Conservation (phyloP, 2,888 invertebrate species). For the Eristalinus aeneus region DNA sequence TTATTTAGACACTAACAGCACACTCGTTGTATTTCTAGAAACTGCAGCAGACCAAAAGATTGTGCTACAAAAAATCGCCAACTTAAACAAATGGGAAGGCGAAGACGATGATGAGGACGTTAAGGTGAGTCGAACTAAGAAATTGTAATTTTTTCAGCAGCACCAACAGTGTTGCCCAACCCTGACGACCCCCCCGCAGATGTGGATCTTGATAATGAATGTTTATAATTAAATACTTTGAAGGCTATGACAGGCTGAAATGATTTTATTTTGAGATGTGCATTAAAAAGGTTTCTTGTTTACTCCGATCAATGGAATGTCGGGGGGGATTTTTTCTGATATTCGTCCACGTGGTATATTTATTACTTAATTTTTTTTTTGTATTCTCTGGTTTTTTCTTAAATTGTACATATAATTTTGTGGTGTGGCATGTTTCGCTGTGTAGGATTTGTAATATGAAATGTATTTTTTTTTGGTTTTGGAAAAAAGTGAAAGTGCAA, state of each 20-base stretch:
- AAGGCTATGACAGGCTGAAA: constrained; percentile 24
- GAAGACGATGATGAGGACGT: constrained; percentile 94
- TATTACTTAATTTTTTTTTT: constrained; percentile 27
- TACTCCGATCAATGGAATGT: constrained; percentile 4
- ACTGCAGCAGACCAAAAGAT: constrained; percentile 82
- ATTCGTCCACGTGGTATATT: constrained; percentile 76
- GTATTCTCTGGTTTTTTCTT: neutral
- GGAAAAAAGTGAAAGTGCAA: constrained; percentile 59
- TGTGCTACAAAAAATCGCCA: constrained; percentile 85
- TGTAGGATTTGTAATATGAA: no score
- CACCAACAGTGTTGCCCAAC: neutral
- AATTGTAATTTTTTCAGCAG: neutral
- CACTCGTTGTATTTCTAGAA: constrained; percentile 73
- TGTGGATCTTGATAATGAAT: neutral
- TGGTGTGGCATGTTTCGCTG: neutral
- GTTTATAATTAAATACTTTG: neutral
- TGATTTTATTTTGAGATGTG: constrained; percentile 7
- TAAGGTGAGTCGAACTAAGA: constrained; percentile 83
- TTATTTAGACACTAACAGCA: neutral
- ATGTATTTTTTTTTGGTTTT: neutral
- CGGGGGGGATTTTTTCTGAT: constrained; percentile 61
- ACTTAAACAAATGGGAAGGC: constrained; percentile 91
- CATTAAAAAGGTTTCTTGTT: constrained; percentile 16
- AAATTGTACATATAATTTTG: neutral
- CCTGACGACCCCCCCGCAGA: neutral